Percentiles rank a stretch among this genome's conserved stretches.
phyloP scores from a whole-genome alignment of 2,113 vertebrate species.

The Paracanthobrama guichenoti region DNA sequence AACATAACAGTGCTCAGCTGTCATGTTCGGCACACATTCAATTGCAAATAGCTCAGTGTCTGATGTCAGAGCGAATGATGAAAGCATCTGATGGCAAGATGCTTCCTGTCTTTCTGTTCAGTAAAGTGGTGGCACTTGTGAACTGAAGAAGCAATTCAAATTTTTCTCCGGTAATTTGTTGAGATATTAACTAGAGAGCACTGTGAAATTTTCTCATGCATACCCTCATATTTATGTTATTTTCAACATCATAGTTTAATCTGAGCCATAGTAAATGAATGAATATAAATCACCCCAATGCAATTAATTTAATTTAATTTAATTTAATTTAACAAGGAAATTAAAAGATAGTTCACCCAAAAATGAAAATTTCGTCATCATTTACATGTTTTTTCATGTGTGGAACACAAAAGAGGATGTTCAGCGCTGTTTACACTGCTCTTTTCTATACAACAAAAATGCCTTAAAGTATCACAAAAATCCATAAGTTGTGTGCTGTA shows the following conservation, averaged over 20 bases:
- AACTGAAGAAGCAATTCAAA: not conserved
- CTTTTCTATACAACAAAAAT: not conserved
- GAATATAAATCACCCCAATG: not conserved
- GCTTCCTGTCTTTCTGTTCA: constrained; percentile 18
- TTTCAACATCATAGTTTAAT: not conserved
- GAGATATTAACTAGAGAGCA: constrained; percentile 6
- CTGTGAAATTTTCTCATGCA: not conserved
- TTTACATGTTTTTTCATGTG: not conserved
- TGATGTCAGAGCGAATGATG: not conserved
- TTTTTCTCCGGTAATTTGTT: not conserved
- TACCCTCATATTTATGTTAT: not conserved
- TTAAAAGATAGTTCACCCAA: constrained; percentile 3
- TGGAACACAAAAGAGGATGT: not conserved
- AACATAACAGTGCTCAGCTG: constrained; percentile 27
- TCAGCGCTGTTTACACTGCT: not conserved
- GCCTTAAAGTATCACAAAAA: not conserved
- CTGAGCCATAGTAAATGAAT: not conserved
- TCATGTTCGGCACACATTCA: constrained; percentile 32
- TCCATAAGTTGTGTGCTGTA: not conserved
- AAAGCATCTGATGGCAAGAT: constrained; percentile 37
- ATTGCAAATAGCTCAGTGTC: constrained; percentile 39
- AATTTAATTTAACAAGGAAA: not conserved
- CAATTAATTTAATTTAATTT: not conserved
- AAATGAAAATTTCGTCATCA: not conserved
- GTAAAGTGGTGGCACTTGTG: constrained; percentile 17